Conservation (phyloP, 1,140 invertebrate species). For the Drosophila hydei region DNA sequence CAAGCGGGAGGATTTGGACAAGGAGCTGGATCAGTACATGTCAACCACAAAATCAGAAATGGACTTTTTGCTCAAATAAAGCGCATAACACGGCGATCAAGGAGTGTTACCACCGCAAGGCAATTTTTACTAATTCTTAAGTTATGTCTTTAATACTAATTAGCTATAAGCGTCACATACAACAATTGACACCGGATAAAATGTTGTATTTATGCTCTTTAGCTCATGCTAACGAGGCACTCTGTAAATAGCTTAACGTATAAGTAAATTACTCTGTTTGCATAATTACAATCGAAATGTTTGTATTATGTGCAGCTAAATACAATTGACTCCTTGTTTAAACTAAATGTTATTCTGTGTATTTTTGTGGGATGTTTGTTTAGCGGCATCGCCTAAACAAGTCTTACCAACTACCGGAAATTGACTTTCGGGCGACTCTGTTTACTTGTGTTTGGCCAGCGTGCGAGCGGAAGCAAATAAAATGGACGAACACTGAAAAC, state of each 20-base stretch:
- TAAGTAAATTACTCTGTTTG: conserved; percentile 27
- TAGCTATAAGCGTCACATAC: conserved; percentile 43
- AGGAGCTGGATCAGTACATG: conserved; percentile 82
- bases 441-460: conserved; percentile 32
- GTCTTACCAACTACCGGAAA: conserved; percentile 39
- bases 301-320: conserved; percentile 28
- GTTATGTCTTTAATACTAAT: conserved; percentile 48
- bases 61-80: conserved; percentile 73
- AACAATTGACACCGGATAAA: neutral
- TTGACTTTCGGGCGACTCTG: conserved; percentile 34
- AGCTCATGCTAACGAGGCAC: conserved; percentile 8
- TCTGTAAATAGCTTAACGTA: conserved; percentile 40
- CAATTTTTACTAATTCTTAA: conserved; percentile 47
- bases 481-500: neutral
- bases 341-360: conserved; percentile 2
- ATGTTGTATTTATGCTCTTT: conserved; percentile 4
- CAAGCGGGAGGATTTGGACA: conserved; percentile 80
- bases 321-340: conserved; percentile 34
- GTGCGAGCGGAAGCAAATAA: conserved; percentile 27
- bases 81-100: conserved; percentile 18
- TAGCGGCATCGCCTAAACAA: neutral
- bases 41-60: conserved; percentile 79
- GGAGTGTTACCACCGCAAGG: conserved; percentile 43
- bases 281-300: conserved; percentile 33
- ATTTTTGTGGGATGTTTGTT: conserved; percentile 4